Evolutionary conservation across 2,888 invertebrate species (phyloP).

Genomic region (Idaea dimidiata): DNA sequence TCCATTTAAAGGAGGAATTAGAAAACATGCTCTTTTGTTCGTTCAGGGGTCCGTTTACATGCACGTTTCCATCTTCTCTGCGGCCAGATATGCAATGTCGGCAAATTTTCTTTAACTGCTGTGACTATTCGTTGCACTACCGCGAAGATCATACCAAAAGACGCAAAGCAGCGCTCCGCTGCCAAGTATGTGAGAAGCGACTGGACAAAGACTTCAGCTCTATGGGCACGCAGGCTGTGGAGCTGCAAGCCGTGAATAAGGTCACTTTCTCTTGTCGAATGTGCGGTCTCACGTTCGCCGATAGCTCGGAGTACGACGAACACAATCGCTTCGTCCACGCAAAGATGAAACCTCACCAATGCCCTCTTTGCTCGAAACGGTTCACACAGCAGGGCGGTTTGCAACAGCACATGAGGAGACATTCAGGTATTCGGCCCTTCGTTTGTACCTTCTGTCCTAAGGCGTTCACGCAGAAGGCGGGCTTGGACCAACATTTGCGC

Average conservation of each 20-base stretch:
- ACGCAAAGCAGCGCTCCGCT: constrained; percentile 68
- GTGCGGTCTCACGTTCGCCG: constrained; percentile 58
- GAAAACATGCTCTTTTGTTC: not conserved
- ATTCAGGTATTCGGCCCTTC: constrained; percentile 68
- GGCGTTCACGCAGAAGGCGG: constrained; percentile 73
- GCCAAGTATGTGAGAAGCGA: constrained; percentile 74
- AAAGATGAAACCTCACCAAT: constrained; percentile 69
- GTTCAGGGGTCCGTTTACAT: constrained; percentile 69
- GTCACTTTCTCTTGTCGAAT: constrained; percentile 55
- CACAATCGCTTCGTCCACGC: constrained; percentile 65
- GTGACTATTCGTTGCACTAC: constrained; percentile 72
- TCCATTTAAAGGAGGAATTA: not conserved
- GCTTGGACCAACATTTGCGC: constrained; percentile 72
- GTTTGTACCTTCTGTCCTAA: constrained; percentile 67
- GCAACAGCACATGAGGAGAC: constrained; percentile 75
- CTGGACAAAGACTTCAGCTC: constrained; percentile 56
- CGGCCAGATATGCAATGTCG: constrained; percentile 65
- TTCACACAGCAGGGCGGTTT: constrained; percentile 73
- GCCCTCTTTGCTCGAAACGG: constrained; percentile 64
- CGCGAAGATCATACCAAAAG: constrained; percentile 73
- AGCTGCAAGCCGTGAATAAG: constrained; percentile 34
- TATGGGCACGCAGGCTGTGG: constrained; percentile 34
- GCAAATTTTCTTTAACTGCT: constrained; percentile 72
- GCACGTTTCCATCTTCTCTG: constrained; percentile 61
- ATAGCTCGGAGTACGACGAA: constrained; percentile 56